These are phyloP conservation scores for Melieria picta DNA, from an alignment of 2,888 invertebrate genomes.

Conservation along the genomic window DNA sequence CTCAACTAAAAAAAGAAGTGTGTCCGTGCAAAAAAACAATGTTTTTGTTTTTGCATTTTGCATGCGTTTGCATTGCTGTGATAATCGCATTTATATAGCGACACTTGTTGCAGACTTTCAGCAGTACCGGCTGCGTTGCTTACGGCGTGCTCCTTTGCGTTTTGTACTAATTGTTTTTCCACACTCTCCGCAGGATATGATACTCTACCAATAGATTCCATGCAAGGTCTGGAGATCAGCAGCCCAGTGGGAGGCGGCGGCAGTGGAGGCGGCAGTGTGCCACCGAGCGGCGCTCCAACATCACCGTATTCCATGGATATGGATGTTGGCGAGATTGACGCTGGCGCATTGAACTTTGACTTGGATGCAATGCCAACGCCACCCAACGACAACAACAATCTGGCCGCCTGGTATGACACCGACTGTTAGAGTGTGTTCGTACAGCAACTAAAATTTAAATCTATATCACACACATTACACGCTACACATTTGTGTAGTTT, in stretches of 20 bases:
- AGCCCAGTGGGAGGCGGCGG: slow-evolving; percentile 60
- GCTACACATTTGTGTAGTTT: too few relatives aligned
- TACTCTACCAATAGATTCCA: slow-evolving; percentile 96
- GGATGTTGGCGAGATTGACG: slow-evolving; percentile 83
- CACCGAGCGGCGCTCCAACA: slow-evolving; percentile 65
- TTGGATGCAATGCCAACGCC: slow-evolving; percentile 80
- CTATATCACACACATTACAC: too few relatives aligned
- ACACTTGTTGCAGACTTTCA: too few relatives aligned
- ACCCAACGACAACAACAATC: slow-evolving; percentile 89
- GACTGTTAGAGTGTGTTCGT: slow-evolving; percentile 74
- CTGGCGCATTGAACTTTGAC: slow-evolving; percentile 81
- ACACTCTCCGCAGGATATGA: slow-evolving; percentile 80
- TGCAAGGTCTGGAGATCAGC: slow-evolving; percentile 94
- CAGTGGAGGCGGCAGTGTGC: slow-evolving; percentile 54
- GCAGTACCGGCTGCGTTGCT: too few relatives aligned
- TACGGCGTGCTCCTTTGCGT: too few relatives aligned
- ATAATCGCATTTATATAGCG: too few relatives aligned
- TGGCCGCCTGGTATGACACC: slow-evolving; percentile 97
- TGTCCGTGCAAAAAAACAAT: too few relatives aligned
- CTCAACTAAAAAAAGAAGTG: too few relatives aligned
- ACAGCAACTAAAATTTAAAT: too few relatives aligned
- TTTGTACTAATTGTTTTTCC: slow-evolving; percentile 22
- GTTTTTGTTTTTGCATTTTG: too few relatives aligned
- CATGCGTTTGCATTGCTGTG: too few relatives aligned
- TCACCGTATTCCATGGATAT: slow-evolving; percentile 85